These are phyloP conservation scores for Petaurus breviceps DNA, from an alignment of 2,113 vertebrate species.

Conservation along the genomic window DNA sequence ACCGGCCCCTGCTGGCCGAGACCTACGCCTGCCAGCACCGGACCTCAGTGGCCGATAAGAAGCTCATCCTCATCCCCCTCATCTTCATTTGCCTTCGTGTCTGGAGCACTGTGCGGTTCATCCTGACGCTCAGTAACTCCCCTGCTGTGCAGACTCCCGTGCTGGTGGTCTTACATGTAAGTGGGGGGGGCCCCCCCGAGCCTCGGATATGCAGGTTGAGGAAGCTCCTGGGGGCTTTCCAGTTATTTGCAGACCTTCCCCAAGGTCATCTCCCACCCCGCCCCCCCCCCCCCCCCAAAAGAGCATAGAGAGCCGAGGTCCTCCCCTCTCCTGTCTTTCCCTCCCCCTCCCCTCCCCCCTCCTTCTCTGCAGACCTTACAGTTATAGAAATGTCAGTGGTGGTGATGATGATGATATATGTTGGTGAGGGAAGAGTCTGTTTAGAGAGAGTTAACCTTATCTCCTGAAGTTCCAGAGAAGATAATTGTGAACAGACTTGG, in stretches of 20 bases:
- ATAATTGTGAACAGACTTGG: not conserved
- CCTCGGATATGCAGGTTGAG: rapidly evolving
- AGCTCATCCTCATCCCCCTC: constrained; percentile 93
- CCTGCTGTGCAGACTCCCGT: constrained; percentile 84
- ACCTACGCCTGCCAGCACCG: constrained; percentile 78
- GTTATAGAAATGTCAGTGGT: not conserved
- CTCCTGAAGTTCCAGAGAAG: not conserved
- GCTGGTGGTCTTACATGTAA: constrained; percentile 93
- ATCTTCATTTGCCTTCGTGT: constrained; percentile 94
- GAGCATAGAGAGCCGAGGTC: not conserved
- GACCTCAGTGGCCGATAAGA: constrained; percentile 89
- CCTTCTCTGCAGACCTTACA: not conserved
- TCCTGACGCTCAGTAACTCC: constrained; percentile 90
- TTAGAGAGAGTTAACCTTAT: not conserved
- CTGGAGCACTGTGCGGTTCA: constrained; percentile 96
- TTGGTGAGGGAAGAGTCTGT: not conserved
- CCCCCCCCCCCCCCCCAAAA: too few relatives aligned
- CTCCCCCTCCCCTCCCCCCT: not conserved
- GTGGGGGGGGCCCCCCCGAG: constrained; percentile 62
- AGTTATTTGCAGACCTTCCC: too few relatives aligned
- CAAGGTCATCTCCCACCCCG: not conserved
- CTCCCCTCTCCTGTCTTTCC: not conserved
- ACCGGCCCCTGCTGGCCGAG: constrained; percentile 91
- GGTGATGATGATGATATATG: not conserved
- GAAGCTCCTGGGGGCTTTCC: too few relatives aligned